Evolutionary conservation across 1,140 invertebrate genomes (phyloP), one percentile per base, ranked within the genome.

Genomic region (Neomicropteryx cornuta): DNA sequence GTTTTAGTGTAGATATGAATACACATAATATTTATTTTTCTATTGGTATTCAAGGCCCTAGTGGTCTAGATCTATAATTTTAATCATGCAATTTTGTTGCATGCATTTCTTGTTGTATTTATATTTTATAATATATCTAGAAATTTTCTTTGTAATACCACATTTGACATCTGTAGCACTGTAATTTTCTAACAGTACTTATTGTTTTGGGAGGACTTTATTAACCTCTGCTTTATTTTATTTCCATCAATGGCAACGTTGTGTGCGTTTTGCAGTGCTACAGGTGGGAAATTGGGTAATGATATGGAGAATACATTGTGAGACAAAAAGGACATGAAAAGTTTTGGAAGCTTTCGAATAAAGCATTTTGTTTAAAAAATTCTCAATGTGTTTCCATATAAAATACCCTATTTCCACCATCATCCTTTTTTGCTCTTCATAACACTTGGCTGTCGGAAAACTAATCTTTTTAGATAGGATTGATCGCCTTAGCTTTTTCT

Each of bases 261-360:
- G 8, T 8, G 23, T 27, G 8, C 23, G 23, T 8, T 27, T 8
- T 27, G 44, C 46, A 61, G 58, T 68, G 66, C 66, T 68, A 66
- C 66, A 68, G 66, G 49, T 67, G 66, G 62, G 63, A 66, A 68
- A 65, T 68, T 62, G 66, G 66, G 66, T 68, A 68, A 68, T 55
- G n/a, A 70, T 70, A 70, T 71, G 69, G 68, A 71, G 63, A 69
- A 61, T 68, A 73, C 71, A 73, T 73, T 73, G 71, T 73, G 70
- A 73, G 60, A 58, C 52, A 53, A 52, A 49, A n/a, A 64, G 60
- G 57, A 62, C 58, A 65, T 65, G 61, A 64, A 62, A 56, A 65
- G 61, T 62, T 58, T 58, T 62, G 61, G 58, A 67, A 66, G 62
- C 64, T 70, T 70, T 72, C 71, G 58, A 73, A 73, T 72, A 73